A percentile compares a stretch with the other conserved stretches of the same genome.
Conservation (phyloP, 2,113 vertebrate species). For the Corythoichthys haematopterus region DNA sequence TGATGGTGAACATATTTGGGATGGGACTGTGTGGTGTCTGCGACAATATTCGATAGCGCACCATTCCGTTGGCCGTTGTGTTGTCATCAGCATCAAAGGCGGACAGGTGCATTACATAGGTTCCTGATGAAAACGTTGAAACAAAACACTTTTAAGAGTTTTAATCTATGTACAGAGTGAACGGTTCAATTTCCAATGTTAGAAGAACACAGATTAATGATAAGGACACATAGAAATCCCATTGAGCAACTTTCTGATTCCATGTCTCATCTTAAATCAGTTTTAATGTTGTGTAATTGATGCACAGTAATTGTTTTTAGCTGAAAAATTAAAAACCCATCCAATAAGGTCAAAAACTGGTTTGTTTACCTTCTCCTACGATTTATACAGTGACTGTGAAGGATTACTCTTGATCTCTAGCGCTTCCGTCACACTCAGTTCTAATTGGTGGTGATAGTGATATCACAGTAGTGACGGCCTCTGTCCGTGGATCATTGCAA, state of each 20-base stretch:
- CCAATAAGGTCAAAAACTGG: neutral
- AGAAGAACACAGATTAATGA: too few species aligned
- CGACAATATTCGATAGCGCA: conserved; percentile 88
- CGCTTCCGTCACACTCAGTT: conserved; percentile 39
- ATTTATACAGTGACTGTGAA: conserved; percentile 28
- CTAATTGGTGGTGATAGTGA: conserved; percentile 66
- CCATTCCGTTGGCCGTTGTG: conserved; percentile 92
- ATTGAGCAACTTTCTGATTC: too few species aligned
- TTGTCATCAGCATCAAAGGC: conserved; percentile 90
- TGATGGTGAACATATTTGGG: conserved; percentile 95
- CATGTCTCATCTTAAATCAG: too few species aligned
- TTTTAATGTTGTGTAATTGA: too few species aligned
- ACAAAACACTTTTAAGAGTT: neutral
- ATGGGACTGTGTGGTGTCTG: conserved; percentile 91
- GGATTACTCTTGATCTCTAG: conserved; percentile 47
- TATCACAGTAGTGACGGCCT: conserved; percentile 65
- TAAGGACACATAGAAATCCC: too few species aligned
- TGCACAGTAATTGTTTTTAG: neutral
- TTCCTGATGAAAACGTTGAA: conserved; percentile 68
- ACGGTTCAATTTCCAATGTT: too few species aligned
- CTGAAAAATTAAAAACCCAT: neutral
- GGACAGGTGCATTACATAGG: conserved; percentile 91
- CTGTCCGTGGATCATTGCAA: conserved; percentile 71
- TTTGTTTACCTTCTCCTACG: conserved; percentile 33
- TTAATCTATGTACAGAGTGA: too few species aligned